Evolutionary conservation across 2,113 vertebrate species (phyloP), one percentile per base, ranked within the genome.

Genomic region (Hemiprocne comata): DNA sequence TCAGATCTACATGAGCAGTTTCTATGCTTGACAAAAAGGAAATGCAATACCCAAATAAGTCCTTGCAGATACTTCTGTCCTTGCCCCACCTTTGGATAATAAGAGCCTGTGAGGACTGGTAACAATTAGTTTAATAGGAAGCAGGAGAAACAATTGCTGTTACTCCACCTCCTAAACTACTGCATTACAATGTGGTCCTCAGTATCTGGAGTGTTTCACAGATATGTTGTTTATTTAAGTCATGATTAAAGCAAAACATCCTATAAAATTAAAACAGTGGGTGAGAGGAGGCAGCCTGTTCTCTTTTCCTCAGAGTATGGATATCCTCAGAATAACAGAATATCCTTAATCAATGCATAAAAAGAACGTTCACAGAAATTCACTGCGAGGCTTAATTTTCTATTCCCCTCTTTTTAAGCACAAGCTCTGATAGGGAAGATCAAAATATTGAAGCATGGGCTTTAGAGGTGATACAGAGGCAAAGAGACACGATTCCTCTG

Each of bases 61-160:
- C 65, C 31, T 77, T 87, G 61, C 76, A 81, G 72, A 58, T 23
- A 40, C 34, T 94, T 91, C 57, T 80, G 46, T 51, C 51, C 46
- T 78, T 89, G 76, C 73, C 73, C 83, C 86, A 90, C 65, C 76
- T 89, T 84, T 0, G 1, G 65, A 81, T 87, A 95, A 86, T 26
- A 89, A 14, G 50, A 85, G 78, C 79, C 86, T 69, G 40, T 16
- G 73, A 94, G 71, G 85, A 50, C 60, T 92, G 90, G 69, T 50
- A 81, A 70, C 88, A 92, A 93, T 93, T 92, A 90, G 57, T 69
- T 94, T 87, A 90, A 89, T 81, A 81, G 58, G 72, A 91, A 95
- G 82, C 76, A 93, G 76, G 61, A 96, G 70, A 90, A 93, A 90
- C 75, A 93, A 92, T 75, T 89, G 65, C 31, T 65, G 50, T 89